Base-by-base conservation (phyloP, 2,888 invertebrate genomes). In the Quadroppia sp. region DNA sequence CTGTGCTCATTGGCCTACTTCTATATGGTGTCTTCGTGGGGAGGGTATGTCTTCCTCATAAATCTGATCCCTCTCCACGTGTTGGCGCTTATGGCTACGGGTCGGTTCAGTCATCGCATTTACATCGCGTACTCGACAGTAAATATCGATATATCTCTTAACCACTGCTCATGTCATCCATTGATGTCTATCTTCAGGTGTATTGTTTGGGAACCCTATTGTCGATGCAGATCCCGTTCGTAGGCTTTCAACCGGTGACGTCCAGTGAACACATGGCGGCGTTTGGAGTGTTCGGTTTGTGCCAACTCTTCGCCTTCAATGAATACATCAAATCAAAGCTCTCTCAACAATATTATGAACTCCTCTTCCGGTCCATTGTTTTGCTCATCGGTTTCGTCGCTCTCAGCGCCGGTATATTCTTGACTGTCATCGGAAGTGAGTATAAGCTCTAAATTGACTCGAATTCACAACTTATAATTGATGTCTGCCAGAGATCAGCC, bases 11-110 rank as follows among this genome's bases (percentile, higher is more conserved):
- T 99, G 4, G 94, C 97, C 0, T 99, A 99, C 84, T 98, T 99
- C 84, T 99, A 99, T 84, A 99, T 99, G 99, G 99, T 98, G 1
- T 98, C 97, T 76, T 98, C 98, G 78, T 99, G 99, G 99, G 99
- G 99, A 79, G 99, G 99, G 77, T 99, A 99, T 82, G 98, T 99
- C 50, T 99, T 98, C 83, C 99, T 99, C 80, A 99, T 98, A 82
- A 99, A 99, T 84, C 85, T 99, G 81, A 98, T 99, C 78, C 99
- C 99, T 0, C 87, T 99, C 15, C 99, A 99, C 82, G 97, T 97
- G 4, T 96, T 99, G 84, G 90, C 90, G 1, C 81, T 87, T 25
- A 85, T 99, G 50, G 84, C 97, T 64, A 97, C 98, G 94, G 98
- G 97, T 53, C 87, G 97, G 73, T 98, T 90, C 84, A 96, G 96